Conservation (phyloP, 2,888 invertebrate genomes). For the Gymnosoma rotundatum region DNA sequence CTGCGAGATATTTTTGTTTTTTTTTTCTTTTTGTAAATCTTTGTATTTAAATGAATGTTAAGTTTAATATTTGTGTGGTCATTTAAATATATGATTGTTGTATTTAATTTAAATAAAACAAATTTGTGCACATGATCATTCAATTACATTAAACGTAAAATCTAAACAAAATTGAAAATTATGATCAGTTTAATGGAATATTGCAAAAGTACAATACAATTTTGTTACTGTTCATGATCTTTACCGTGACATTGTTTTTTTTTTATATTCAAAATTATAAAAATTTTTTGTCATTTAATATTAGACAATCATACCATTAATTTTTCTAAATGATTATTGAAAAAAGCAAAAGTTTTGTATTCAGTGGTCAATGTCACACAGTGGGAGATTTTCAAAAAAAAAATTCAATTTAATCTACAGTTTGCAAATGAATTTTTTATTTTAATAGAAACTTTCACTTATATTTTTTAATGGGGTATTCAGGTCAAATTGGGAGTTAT, state of each 20-base stretch:
- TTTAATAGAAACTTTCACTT: too few relatives aligned
- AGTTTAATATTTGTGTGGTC: constrained; percentile 7
- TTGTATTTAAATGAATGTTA: background rate
- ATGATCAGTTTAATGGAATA: background rate
- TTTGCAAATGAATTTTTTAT: too few relatives aligned
- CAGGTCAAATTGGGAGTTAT: too few relatives aligned
- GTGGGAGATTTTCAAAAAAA: too few relatives aligned
- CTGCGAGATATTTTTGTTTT: background rate
- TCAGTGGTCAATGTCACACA: constrained; percentile 56
- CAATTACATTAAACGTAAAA: too few relatives aligned
- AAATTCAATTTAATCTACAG: too few relatives aligned
- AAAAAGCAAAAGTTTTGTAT: background rate
- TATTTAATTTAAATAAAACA: constrained; percentile 21
- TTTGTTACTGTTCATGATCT: background rate
- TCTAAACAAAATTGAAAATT: background rate
- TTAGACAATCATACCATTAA: too few relatives aligned
- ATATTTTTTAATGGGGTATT: too few relatives aligned
- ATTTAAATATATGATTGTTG: background rate
- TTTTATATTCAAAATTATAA: background rate
- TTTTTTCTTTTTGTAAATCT: too few relatives aligned
- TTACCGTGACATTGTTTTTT: constrained; percentile 35
- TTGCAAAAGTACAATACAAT: background rate
- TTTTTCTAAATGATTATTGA: background rate
- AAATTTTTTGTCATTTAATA: background rate
- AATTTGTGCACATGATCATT: constrained; percentile 21